Conservation (phyloP, 2,888 invertebrate species). For the Catocala fraxini region DNA sequence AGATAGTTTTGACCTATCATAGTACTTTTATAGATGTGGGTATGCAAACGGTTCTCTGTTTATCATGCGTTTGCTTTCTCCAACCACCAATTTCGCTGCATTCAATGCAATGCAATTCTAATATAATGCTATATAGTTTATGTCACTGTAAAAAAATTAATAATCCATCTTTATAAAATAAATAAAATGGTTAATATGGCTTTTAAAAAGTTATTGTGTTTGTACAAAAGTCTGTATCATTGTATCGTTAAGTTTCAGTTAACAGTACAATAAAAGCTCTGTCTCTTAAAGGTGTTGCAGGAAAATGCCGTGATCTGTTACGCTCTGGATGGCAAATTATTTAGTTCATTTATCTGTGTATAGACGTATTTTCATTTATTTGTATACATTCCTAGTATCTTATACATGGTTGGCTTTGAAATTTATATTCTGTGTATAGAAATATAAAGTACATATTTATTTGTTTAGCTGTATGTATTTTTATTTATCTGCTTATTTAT, state of each 20-base stretch:
- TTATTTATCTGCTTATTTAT: constrained; percentile 1
- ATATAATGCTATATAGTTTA: too few relatives aligned
- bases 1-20: too few relatives aligned
- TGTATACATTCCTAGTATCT: constrained; percentile 9
- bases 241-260: constrained; percentile 42
- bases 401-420: constrained; percentile 9
- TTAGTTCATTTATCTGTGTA: constrained; percentile 40
- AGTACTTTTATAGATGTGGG: too few relatives aligned
- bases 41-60: too few relatives aligned
- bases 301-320: constrained; percentile 72
- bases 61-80: too few relatives aligned
- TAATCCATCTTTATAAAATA: too few relatives aligned
- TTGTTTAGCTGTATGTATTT: constrained; percentile 1
- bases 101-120: too few relatives aligned
- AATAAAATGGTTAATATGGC: constrained; percentile 14
- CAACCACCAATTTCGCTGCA: too few relatives aligned
- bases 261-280: constrained; percentile 46
- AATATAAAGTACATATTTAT: neutral
- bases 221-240: constrained; percentile 22
- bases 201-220: constrained; percentile 30
- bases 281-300: constrained; percentile 66
- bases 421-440: neutral
- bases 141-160: too few relatives aligned
- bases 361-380: constrained; percentile 32
- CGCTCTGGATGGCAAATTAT: constrained; percentile 78